phyloP scores from a whole-genome alignment of 2,888 invertebrate genomes.

The Luperina nickerlii region DNA sequence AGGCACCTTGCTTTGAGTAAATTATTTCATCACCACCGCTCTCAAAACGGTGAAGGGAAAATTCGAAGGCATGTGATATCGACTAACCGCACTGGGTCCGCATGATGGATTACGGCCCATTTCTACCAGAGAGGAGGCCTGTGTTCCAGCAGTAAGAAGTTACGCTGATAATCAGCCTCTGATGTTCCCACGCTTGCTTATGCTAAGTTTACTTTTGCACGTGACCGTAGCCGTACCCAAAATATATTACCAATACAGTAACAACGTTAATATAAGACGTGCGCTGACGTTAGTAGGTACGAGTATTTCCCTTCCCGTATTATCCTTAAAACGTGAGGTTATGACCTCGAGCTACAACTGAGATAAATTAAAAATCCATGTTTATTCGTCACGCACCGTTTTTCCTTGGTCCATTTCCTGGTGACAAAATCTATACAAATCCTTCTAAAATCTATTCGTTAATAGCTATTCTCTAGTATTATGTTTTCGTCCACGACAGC shows the following conservation, averaged over 20 bases:
- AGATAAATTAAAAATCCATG: slow-evolving; percentile 41
- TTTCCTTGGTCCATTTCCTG: slow-evolving; percentile 45
- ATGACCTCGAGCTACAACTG: slow-evolving; percentile 38
- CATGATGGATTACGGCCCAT: background rate
- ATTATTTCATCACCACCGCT: background rate
- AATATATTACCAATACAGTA: background rate
- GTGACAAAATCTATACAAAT: slow-evolving; percentile 26
- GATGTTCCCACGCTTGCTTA: background rate
- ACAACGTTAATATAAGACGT: slow-evolving; percentile 3
- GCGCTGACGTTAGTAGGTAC: background rate
- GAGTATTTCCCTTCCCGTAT: slow-evolving; percentile 7
- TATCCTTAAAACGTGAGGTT: slow-evolving; percentile 39
- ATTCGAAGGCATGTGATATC: background rate
- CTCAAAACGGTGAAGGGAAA: background rate
- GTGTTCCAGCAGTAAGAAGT: background rate
- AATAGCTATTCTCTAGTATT: slow-evolving; percentile 36
- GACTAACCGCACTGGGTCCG: background rate
- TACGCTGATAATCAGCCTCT: background rate
- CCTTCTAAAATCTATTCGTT: slow-evolving; percentile 19
- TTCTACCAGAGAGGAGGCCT: background rate
- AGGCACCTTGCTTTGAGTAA: background rate
- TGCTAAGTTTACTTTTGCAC: background rate
- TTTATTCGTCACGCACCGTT: slow-evolving; percentile 34
- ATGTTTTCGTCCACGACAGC: slow-evolving; percentile 5
- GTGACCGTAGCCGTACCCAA: background rate